Conservation (phyloP, 2,888 invertebrate species). For the Stenurella melanura region DNA sequence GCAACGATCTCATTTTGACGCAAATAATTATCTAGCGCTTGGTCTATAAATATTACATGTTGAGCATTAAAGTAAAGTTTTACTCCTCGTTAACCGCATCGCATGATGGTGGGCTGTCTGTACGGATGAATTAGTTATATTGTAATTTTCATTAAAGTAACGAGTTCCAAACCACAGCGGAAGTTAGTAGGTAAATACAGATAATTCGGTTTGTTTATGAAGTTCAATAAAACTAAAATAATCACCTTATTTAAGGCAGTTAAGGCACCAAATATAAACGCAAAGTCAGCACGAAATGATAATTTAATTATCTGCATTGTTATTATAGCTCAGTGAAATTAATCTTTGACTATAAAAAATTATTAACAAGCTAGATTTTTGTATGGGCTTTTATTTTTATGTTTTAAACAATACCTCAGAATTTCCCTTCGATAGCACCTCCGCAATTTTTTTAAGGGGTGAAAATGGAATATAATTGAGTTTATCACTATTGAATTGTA, state of each 20-base stretch:
- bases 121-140: slow-evolving; percentile 49
- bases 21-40: too few species aligned
- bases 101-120: slow-evolving; percentile 45
- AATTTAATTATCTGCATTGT: not conserved
- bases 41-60: slow-evolving; percentile 16
- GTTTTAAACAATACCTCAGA: too few species aligned
- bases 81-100: slow-evolving; percentile 17
- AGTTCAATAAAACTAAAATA: slow-evolving; percentile 11
- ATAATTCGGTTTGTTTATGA: slow-evolving; percentile 17
- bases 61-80: slow-evolving; percentile 13
- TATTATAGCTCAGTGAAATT: too few species aligned
- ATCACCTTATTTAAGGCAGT: not conserved
- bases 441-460: too few species aligned
- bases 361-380: too few species aligned
- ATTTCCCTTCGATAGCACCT: too few species aligned
- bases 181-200: slow-evolving; percentile 18
- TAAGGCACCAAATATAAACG: not conserved
- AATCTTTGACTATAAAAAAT: too few species aligned
- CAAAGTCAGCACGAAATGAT: not conserved
- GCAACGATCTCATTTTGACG: too few species aligned
- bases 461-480: too few species aligned
- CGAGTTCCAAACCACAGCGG: slow-evolving; percentile 43
- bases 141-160: slow-evolving; percentile 53
- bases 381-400: too few species aligned
- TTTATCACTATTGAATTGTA: too few species aligned